phyloP scores from a whole-genome alignment of 2,113 vertebrate species.

The Microcebus tavaratra region DNA sequence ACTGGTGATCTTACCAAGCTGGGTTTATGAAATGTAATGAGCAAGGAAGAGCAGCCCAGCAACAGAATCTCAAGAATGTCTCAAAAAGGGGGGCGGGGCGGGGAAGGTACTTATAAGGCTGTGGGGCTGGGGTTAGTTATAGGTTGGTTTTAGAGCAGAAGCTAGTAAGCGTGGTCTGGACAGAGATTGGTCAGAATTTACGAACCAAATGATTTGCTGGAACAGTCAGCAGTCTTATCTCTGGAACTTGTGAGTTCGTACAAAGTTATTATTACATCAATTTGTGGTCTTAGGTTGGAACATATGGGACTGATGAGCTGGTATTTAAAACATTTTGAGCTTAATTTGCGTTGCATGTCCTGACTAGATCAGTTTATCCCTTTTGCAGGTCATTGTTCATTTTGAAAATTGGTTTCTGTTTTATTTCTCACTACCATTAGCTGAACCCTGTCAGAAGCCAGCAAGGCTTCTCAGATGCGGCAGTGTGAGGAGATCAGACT shows the following conservation, averaged over 20 bases:
- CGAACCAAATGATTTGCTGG: background rate
- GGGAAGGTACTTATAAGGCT: background rate
- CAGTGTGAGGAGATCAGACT: background rate
- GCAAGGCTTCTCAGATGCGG: background rate
- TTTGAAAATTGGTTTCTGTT: slow-evolving; percentile 49
- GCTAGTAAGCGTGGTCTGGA: background rate
- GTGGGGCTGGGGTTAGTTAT: background rate
- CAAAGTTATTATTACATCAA: background rate
- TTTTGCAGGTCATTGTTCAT: background rate
- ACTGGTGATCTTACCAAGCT: background rate
- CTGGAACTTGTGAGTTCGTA: background rate
- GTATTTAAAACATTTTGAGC: background rate
- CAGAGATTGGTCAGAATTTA: background rate
- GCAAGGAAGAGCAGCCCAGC: background rate
- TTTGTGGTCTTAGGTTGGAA: background rate
- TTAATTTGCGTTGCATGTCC: background rate
- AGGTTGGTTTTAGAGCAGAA: background rate
- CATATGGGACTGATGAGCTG: background rate
- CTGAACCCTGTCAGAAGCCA: background rate
- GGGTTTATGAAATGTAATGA: background rate
- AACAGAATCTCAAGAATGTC: background rate
- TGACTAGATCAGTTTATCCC: background rate
- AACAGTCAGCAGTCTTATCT: background rate
- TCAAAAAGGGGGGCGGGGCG: background rate
- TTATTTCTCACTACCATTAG: slow-evolving; percentile 33